Percentiles rank a stretch among this genome's conserved stretches.
Conservation (phyloP, 2,888 invertebrate species). For the Megaustenia siamemsis region DNA sequence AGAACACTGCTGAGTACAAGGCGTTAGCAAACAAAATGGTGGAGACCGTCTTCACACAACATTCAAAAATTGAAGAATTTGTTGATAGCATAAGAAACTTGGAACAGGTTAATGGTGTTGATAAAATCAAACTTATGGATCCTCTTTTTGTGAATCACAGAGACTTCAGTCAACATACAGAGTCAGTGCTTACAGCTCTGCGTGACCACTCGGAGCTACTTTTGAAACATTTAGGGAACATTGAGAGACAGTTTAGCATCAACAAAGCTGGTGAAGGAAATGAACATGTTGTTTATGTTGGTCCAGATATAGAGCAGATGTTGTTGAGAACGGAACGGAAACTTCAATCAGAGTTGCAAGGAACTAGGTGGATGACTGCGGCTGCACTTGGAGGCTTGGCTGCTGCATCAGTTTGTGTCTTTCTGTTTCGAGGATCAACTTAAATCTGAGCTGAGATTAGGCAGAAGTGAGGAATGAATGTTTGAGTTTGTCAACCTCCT, state of each 20-base stretch:
- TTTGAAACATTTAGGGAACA: slow-evolving; percentile 70
- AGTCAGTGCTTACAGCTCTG: slow-evolving; percentile 60
- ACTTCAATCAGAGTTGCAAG: slow-evolving; percentile 77
- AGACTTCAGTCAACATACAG: slow-evolving; percentile 59
- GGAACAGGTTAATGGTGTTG: background rate
- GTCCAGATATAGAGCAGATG: slow-evolving; percentile 73
- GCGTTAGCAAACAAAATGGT: slow-evolving; percentile 15
- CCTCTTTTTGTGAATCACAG: slow-evolving; percentile 24
- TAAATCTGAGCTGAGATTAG: background rate
- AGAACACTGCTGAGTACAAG: slow-evolving; percentile 59
- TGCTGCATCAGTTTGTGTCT: slow-evolving; percentile 56
- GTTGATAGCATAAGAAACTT: background rate
- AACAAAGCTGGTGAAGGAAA: slow-evolving; percentile 54
- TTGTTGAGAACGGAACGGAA: slow-evolving; percentile 75
- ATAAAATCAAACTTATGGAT: background rate
- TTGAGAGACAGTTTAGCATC: slow-evolving; percentile 67
- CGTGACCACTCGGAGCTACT: slow-evolving; percentile 69
- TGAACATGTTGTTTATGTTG: slow-evolving; percentile 73
- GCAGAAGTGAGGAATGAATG: no score
- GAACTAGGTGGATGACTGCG: slow-evolving; percentile 75
- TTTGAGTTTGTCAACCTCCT: no score
- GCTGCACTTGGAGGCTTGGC: slow-evolving; percentile 75
- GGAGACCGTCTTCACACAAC: slow-evolving; percentile 18
- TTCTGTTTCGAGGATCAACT: slow-evolving; percentile 2
- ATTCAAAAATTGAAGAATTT: slow-evolving; percentile 42